Percentiles rank a stretch among this genome's conserved stretches.
Evolutionary conservation across 2,888 invertebrate species (phyloP).

Genomic region (Drosophila neutralis): DNA sequence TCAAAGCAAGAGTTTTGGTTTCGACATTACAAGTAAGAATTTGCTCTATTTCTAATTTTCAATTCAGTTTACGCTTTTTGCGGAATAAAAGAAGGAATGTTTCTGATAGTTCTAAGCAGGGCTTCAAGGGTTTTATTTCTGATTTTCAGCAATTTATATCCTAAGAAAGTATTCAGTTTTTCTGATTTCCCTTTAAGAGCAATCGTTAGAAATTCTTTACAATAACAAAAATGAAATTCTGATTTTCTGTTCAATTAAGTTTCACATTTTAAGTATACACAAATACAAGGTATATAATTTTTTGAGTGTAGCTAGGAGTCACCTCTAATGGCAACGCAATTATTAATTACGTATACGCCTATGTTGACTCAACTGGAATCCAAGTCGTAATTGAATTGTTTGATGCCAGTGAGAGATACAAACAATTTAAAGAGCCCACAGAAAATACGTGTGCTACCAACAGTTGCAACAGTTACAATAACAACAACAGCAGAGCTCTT

Average conservation of each 20-base stretch:
- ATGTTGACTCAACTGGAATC: slow-evolving; percentile 8
- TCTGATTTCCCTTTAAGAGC: not conserved
- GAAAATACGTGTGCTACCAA: slow-evolving; percentile 25
- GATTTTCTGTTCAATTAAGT: not conserved
- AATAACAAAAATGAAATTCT: not conserved
- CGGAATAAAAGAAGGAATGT: not conserved
- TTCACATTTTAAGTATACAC: not conserved
- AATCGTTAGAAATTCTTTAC: not conserved
- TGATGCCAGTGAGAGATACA: slow-evolving; percentile 12
- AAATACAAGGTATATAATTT: not conserved
- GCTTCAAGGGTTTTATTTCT: not conserved
- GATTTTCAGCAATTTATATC: not conserved
- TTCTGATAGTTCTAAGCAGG: not conserved
- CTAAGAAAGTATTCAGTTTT: not conserved
- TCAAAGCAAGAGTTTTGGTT: not conserved
- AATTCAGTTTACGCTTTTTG: not conserved
- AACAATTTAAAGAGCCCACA: slow-evolving; percentile 45
- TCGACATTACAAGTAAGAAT: not conserved
- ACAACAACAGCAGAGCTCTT: slow-evolving; percentile 39
- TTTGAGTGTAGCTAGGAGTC: slow-evolving; percentile 9
- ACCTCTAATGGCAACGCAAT: slow-evolving; percentile 39
- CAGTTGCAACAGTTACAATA: slow-evolving; percentile 21
- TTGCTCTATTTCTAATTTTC: not conserved
- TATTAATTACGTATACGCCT: slow-evolving; percentile 58
- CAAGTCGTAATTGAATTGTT: slow-evolving; percentile 41